Evolutionary conservation across 2,888 invertebrate species (phyloP), one percentile per base, ranked within the genome.

Genomic region (Biston stratarius): DNA sequence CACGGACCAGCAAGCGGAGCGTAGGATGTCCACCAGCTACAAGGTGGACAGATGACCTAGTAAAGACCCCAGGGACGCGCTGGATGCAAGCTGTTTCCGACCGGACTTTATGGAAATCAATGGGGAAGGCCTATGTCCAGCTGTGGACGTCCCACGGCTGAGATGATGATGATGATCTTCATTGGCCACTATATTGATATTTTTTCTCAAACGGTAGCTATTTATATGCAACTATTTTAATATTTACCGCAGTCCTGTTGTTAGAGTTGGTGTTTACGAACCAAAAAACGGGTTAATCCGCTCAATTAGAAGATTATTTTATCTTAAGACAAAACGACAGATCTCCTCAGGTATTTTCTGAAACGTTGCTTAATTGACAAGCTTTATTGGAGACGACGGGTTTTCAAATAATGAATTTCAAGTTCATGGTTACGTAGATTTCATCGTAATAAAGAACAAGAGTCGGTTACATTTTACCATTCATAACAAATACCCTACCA

Each of bases 271-370:
- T 61, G 12, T 57, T n/a, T 0, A 15, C 15, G 12, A 7, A 57
- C 8, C 61, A 7, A 14, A 12, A 51, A 64, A 61, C 61, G 52
- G 61, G 67, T 65, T 66, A 61, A 70, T 68, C 61, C 59, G 61
- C 61, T 72, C 64, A 72, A 72, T 69, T 67, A 72, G 34, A 49
- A 57, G 33, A 67, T 64, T 63, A 69, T 67, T 67, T 69, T 59
- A 61, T 56, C 60, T 65, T 24, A 63, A 69, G 58, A 68, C 71
- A 65, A 67, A 57, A 64, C 52, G 69, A 59, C 55, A 42, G 15
- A 44, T 40, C 60, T 53, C 64, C 63, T 47, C 12, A 9, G 49
- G 68, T 52, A 36, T 15, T 49, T 51, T 68, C 42, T 63, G 57
- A 66, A 69, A 62, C 60, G 49, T 55, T 51, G 33, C 38, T 49